Base-by-base conservation (phyloP, 2,797 vertebrate species). In the Paramormyrops hopkinsi region DNA sequence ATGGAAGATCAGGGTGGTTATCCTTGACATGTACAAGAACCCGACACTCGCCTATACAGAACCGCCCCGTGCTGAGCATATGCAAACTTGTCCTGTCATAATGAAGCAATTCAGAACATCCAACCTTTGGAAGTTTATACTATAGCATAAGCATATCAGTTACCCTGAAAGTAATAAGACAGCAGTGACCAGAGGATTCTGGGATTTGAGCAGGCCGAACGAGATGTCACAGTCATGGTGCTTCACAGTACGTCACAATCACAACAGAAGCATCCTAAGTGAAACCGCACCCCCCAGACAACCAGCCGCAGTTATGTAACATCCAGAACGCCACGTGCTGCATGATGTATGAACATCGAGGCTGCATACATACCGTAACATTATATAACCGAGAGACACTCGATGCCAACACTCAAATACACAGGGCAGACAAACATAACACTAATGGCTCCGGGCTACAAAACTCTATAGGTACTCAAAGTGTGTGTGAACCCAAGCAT, bases 311-410 rank as follows among this genome's bases (percentile, higher is more conserved):
- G 46, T 94, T 92, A 91, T 90, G 92, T 93, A 93, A 93, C 88
- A 91, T 89, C 89, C 87, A 89, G 90, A 89, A 92, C 88, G 89
- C 89, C 88, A 90, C 91, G 87, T 37, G 59, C 41, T 88, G 88
- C 73, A 91, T 51, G 59, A 92, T 93, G 91, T 93, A 93, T 93
- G 93, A 93, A 76, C 91, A 86, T 91, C 91, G 90, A 93, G 92
- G 90, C 90, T 89, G 91, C 50, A 90, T 86, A 56, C 56, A 46
- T 90, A 54, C 87, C 79, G 89, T 94, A 95, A 94, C 88, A 92
- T 95, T 94, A 95, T 93, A 93, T 94, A 95, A 95, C 93, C 91
- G n/a, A 87, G 48, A 54, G 65, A 69, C 41, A 85, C 53, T 54
- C 46, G 14, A 51, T 88, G 87, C 59, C 11, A 88, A 54, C 19